A percentile compares a stretch with the other conserved stretches of the same genome.
Evolutionary conservation across 1,140 invertebrate genomes (phyloP).

Genomic region (Sitodiplosis mosellana): DNA sequence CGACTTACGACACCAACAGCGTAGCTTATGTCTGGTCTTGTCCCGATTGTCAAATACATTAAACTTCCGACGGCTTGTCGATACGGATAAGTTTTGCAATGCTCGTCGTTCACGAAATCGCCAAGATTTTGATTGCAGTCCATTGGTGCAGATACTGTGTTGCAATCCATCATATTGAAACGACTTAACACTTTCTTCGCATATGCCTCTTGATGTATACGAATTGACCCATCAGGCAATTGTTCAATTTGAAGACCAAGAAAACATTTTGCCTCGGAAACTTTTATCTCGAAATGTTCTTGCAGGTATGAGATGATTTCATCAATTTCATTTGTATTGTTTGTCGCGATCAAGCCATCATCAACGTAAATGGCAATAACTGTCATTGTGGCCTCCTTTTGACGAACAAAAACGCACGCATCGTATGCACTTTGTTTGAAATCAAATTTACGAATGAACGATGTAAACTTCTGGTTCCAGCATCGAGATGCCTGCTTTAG

Average conservation of each 20-base stretch:
- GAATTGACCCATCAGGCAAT: slow-evolving; percentile 10
- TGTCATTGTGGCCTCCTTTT: neutral
- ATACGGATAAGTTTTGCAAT: slow-evolving; percentile 10
- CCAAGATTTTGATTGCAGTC: slow-evolving; percentile 1
- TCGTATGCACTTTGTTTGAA: slow-evolving; percentile 18
- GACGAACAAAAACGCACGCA: slow-evolving; percentile 18
- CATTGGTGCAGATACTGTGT: slow-evolving; percentile 11
- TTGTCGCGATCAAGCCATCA: slow-evolving; percentile 23
- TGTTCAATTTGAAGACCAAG: slow-evolving; percentile 14
- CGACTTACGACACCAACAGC: slow-evolving; percentile 16
- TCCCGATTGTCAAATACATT: slow-evolving; percentile 21
- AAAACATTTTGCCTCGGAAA: slow-evolving; percentile 10
- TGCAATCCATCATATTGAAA: slow-evolving; percentile 14
- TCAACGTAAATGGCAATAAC: slow-evolving; percentile 27
- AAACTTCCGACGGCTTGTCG: slow-evolving; percentile 21
- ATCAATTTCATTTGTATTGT: slow-evolving; percentile 7
- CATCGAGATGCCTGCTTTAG: slow-evolving; percentile 24
- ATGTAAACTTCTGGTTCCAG: slow-evolving; percentile 18
- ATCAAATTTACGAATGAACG: slow-evolving; percentile 15
- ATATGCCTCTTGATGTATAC: slow-evolving; percentile 17
- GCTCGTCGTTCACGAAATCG: neutral
- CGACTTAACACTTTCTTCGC: slow-evolving; percentile 16
- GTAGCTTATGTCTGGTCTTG: slow-evolving; percentile 24
- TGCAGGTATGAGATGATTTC: slow-evolving; percentile 10
- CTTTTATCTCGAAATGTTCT: slow-evolving; percentile 14